These are phyloP conservation scores for Diglossa cyanea DNA, from an alignment of 2,797 vertebrate species.

Conservation along the genomic window DNA sequence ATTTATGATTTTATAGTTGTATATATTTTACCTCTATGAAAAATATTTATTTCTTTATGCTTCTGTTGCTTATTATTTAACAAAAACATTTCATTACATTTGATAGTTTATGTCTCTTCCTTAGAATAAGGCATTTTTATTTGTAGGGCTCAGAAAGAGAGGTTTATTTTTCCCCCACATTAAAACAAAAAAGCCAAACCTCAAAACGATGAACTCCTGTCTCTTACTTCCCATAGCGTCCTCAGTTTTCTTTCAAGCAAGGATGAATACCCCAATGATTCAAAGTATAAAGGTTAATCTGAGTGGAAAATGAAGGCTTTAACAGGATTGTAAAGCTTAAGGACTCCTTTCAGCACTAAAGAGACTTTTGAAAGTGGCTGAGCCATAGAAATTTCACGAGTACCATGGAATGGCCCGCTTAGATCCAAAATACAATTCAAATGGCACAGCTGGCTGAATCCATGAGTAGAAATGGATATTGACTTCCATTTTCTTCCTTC, in stretches of 20 bases:
- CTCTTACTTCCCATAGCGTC: constrained; percentile 30
- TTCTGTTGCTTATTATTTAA: constrained; percentile 81
- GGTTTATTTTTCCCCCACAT: constrained; percentile 24
- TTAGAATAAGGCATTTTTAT: constrained; percentile 72
- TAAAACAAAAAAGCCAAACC: neutral
- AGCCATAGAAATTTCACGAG: constrained; percentile 27
- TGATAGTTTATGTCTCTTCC: constrained; percentile 79
- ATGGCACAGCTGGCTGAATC: constrained; percentile 1
- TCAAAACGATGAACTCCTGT: neutral
- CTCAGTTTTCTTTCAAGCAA: constrained; percentile 35
- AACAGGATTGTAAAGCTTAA: constrained; percentile 63
- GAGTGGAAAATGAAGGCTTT: constrained; percentile 64
- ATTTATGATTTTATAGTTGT: constrained; percentile 84
- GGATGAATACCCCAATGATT: constrained; percentile 46
- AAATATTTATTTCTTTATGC: constrained; percentile 80
- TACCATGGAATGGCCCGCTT: neutral
- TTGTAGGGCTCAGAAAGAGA: constrained; percentile 30
- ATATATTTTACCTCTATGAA: constrained; percentile 81
- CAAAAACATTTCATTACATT: constrained; percentile 79
- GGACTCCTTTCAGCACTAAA: constrained; percentile 48
- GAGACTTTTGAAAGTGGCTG: constrained; percentile 42
- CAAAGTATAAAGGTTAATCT: constrained; percentile 64
- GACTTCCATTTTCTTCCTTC: neutral
- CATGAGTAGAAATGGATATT: constrained; percentile 11
- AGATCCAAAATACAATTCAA: constrained; percentile 31